Evolutionary conservation across 2,888 invertebrate genomes (phyloP), one percentile per base, ranked within the genome.

Genomic region (Macroteleia sp.): DNA sequence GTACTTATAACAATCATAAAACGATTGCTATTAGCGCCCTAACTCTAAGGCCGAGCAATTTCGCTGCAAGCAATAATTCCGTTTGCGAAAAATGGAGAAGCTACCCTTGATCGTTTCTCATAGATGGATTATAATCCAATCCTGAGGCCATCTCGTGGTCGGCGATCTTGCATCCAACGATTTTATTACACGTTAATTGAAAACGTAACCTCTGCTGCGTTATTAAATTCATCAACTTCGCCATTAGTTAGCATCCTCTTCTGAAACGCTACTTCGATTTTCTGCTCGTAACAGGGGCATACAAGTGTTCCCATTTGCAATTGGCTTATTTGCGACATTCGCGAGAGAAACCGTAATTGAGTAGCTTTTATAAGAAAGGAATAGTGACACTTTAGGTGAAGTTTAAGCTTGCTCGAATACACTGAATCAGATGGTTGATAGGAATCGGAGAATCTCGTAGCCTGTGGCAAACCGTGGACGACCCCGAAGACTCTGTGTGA

Each of bases 41-140:
- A 66, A 61, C 79, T 74, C 66, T 42, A 64, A 74, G 70, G 30
- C 67, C 36, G 61, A 56, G 74, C 62, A 74, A 74, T 83, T 81
- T 81, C 69, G 78, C 77, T 81, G 48, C 73, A 78, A 74, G 81
- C 81, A 81, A 81, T 81, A 67, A 83, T 84, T 82, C 78, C 57
- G 76, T 73, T 75, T 71, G 46, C 77, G 59, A 81, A 83, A 84
- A 82, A 83, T 83, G 62, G 74, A 80, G 56, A 44, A 57, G 32
- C 64, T 48, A 74, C 78, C 78, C 74, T 74, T 66, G 66, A 78
- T 78, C 69, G 74, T 73, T 74, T 69, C 78, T 56, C 78, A 64
- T 78, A 54, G 69, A 69, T 74, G 52, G 78, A 74, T 74, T 64
- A 78, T 78, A 74, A 78, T 74, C 74, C 70, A 74, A 78, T 78